Base-by-base conservation (phyloP, 1,140 invertebrate species). In the Calliopsis andreniformis region DNA sequence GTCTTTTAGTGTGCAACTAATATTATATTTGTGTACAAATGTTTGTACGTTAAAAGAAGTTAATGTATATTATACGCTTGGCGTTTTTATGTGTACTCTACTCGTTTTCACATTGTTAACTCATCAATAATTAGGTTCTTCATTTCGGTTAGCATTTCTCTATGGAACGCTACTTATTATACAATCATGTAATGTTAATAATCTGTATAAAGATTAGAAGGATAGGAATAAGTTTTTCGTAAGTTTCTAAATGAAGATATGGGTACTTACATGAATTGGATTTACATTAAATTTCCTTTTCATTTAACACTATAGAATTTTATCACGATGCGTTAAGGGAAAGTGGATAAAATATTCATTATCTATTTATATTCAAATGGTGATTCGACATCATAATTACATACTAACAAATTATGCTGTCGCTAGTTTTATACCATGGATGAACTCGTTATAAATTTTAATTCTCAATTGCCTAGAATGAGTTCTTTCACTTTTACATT, bases 291-390 rank as follows among this genome's bases (percentile, higher is more conserved):
- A 64, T 39, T 56, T 3, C 42, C n/a, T 6, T 12, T 10, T 18
- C 43, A 58, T 58, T 8, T 30, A n/a, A n/a, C 32, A 39, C 10
- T 16, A 12, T 32, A 30, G 10, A n/a, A 45, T 12, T 6, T 30
- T 30, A 45, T 43, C 51, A 20, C 2, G 28, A 69, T 20, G 2
- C 32, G n/a, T 47, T n/a, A 32, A 25, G 8, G 62, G 49, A 16
- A 42, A 25, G 12, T 35, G n/a, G 14, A 20, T 69, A 35, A 69
- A 70, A 12, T n/a, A 25, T 32, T 56, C 25, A 14, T 59, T 23
- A 14, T 16, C 14, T 28, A 68, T 55, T 42, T 16, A 14, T 42
- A 42, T 8, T 30, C 10, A 55, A 62, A 55, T 42, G 1, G 35
- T 43, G 10, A 10, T 23, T 23, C 32, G 3, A 30, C 43, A 56